A percentile compares a stretch with the other conserved stretches of the same genome.
These are phyloP conservation scores for Melitaea athalia DNA, from an alignment of 2,888 invertebrate genomes.

Conservation along the genomic window DNA sequence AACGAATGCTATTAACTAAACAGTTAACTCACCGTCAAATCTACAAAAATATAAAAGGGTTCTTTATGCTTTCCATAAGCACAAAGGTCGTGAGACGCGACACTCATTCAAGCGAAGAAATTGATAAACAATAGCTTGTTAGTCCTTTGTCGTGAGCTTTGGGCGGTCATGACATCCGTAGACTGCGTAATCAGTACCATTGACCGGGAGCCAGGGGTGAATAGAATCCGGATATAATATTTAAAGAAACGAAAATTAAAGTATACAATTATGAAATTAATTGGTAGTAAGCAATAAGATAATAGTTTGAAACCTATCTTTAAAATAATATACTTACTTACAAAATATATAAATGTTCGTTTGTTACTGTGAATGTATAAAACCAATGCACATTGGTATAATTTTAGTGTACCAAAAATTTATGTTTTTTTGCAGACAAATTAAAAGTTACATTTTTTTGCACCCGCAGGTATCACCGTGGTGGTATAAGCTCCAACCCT, in stretches of 20 bases:
- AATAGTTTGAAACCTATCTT: no score
- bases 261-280: no score
- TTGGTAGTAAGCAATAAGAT: no score
- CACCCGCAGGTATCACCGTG: no score
- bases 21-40: background rate
- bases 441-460: no score
- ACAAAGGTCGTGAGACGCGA: conserved; percentile 36
- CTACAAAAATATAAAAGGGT: conserved; percentile 12
- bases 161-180: conserved; percentile 66
- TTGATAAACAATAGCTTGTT: conserved; percentile 76
- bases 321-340: no score
- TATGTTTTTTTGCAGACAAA: no score
- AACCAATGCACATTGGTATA: no score
- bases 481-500: no score
- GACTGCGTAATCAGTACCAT: conserved; percentile 68
- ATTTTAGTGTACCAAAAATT: no score
- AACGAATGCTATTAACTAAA: background rate
- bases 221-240: background rate
- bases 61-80: conserved; percentile 32
- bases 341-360: no score
- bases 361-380: no score
- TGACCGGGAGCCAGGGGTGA: conserved; percentile 51
- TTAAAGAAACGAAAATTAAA: background rate
- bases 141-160: conserved; percentile 70
- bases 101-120: conserved; percentile 44